Percentiles rank a stretch among this genome's conserved stretches.
These are phyloP conservation scores for Mantis religiosa DNA, from an alignment of 2,888 invertebrate genomes.

Conservation along the genomic window DNA sequence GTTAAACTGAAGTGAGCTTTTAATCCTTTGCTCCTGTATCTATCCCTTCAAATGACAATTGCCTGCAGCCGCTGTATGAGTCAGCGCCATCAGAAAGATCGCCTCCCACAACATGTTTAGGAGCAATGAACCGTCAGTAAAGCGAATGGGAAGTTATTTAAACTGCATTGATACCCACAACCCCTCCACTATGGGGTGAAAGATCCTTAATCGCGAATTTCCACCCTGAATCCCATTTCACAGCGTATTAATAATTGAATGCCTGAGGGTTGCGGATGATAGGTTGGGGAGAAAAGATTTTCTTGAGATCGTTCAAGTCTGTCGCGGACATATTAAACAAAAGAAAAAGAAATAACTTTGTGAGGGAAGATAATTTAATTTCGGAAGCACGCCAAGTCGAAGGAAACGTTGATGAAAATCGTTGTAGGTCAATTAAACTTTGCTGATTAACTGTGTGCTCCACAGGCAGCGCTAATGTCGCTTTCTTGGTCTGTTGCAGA, in stretches of 20 bases:
- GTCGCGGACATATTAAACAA: not conserved
- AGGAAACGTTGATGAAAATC: not conserved
- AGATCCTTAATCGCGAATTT: constrained; percentile 7
- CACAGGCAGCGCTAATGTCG: not conserved
- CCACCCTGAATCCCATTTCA: constrained; percentile 15
- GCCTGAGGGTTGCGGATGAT: not conserved
- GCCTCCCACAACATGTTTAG: not conserved
- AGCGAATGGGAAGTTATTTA: not conserved
- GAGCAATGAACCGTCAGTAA: not conserved
- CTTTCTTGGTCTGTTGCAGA: not conserved
- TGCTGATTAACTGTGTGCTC: not conserved
- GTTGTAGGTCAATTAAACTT: not conserved
- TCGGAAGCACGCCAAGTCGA: not conserved
- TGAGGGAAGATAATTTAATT: not conserved
- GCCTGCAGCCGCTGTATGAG: not conserved
- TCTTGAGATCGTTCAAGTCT: not conserved
- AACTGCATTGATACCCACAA: not conserved
- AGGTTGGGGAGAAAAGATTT: not conserved
- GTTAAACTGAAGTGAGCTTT: too few relatives aligned
- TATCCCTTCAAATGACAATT: too few relatives aligned
- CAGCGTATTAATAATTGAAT: constrained; percentile 13
- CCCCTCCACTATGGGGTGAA: not conserved
- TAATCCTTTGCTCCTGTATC: too few relatives aligned
- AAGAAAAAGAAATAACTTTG: not conserved
- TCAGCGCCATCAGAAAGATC: not conserved